These are phyloP conservation scores for Heliocidaris erythrogramma DNA, from an alignment of 35 echinoderm and acorn worm genomes.

Conservation along the genomic window DNA sequence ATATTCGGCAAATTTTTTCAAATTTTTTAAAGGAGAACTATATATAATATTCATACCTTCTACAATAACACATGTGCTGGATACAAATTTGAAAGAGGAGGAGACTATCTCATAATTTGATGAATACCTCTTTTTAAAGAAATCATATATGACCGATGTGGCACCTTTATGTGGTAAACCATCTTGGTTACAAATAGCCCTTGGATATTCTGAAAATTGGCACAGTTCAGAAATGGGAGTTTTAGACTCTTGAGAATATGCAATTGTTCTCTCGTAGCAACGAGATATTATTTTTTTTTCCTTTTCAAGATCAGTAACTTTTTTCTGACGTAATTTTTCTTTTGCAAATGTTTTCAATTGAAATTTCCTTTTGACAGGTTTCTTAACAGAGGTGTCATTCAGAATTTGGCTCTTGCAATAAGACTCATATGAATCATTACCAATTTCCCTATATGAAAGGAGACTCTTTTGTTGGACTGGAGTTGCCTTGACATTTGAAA, in stretches of 20 bases:
- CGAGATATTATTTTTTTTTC: neutral
- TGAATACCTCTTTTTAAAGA: neutral
- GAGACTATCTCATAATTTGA: slow-evolving; percentile 12
- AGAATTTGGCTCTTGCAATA: slow-evolving; percentile 38
- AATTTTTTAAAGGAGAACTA: slow-evolving; percentile 10
- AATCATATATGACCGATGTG: neutral
- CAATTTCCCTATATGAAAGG: slow-evolving; percentile 46
- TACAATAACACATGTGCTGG: neutral
- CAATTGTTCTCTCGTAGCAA: slow-evolving; percentile 1
- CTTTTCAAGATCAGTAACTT: slow-evolving; percentile 27
- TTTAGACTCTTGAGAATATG: neutral
- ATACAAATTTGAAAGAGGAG: slow-evolving; percentile 13
- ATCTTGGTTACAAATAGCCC: slow-evolving; percentile 26
- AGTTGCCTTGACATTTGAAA: slow-evolving; percentile 3
- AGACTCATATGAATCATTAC: slow-evolving; percentile 16
- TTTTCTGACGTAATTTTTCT: slow-evolving; percentile 29
- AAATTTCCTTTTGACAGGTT: slow-evolving; percentile 43
- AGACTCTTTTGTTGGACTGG: slow-evolving; percentile 7
- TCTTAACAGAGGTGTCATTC: slow-evolving; percentile 19
- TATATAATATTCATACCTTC: slow-evolving; percentile 35
- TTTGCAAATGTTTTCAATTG: slow-evolving; percentile 52
- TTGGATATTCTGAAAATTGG: slow-evolving; percentile 23
- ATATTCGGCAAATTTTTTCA: slow-evolving; percentile 44
- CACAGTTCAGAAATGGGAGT: slow-evolving; percentile 18
- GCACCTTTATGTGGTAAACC: slow-evolving; percentile 32